phyloP scores from a whole-genome alignment of 2,888 invertebrate genomes.

The Dryococelus australis region DNA sequence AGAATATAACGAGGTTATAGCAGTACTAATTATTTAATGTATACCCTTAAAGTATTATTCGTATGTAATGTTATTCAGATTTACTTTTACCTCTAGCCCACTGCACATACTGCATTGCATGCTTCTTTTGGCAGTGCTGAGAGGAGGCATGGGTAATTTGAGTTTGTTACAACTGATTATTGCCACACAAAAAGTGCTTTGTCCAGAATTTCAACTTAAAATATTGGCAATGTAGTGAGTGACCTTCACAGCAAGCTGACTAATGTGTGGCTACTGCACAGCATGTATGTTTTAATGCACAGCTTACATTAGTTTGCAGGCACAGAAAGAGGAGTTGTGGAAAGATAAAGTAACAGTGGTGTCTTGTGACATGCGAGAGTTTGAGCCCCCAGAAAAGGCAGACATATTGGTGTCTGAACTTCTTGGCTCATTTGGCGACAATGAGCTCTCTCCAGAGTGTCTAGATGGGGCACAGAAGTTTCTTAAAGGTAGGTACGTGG shows the following conservation, averaged over 20 bases:
- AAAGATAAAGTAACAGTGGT: slow-evolving; percentile 77
- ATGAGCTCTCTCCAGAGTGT: slow-evolving; percentile 98
- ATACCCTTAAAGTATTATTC: too few relatives aligned
- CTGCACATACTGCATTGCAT: too few relatives aligned
- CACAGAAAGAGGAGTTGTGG: slow-evolving; percentile 81
- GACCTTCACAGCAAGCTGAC: too few relatives aligned
- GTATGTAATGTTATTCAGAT: too few relatives aligned
- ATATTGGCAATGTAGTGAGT: too few relatives aligned
- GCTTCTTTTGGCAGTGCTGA: background rate
- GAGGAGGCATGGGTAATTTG: background rate
- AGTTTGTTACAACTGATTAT: background rate
- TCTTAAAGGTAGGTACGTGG: slow-evolving; percentile 66
- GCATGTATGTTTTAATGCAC: background rate
- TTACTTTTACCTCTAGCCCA: too few relatives aligned
- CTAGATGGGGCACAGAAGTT: slow-evolving; percentile 92
- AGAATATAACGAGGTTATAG: too few relatives aligned
- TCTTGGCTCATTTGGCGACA: slow-evolving; percentile 97
- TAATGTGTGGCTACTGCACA: too few relatives aligned
- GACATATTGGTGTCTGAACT: slow-evolving; percentile 97
- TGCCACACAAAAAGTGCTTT: background rate
- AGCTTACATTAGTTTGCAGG: slow-evolving; percentile 62
- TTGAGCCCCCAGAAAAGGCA: slow-evolving; percentile 82
- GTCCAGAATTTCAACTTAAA: background rate
- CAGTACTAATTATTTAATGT: too few relatives aligned
- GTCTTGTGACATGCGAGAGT: slow-evolving; percentile 86